Conservation (phyloP, 2,888 invertebrate genomes). For the Papilio gigon region DNA sequence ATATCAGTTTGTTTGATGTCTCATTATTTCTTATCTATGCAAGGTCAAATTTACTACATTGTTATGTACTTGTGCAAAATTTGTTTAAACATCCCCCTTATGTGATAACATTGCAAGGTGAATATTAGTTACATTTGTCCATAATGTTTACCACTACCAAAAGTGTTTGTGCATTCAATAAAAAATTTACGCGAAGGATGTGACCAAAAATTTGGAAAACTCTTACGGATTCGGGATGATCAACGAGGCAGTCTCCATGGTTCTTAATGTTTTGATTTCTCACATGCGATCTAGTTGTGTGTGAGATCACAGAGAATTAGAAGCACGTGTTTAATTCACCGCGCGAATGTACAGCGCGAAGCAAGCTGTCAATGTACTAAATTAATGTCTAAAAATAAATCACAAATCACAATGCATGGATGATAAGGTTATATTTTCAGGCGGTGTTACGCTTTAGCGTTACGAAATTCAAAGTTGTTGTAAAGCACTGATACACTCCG, state of each 20-base stretch:
- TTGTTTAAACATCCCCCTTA: constrained; percentile 26
- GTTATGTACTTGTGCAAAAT: constrained; percentile 32
- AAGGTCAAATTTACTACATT: constrained; percentile 36
- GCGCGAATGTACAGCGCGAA: constrained; percentile 61
- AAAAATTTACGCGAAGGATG: constrained; percentile 53
- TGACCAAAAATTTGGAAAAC: constrained; percentile 52
- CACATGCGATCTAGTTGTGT: constrained; percentile 52
- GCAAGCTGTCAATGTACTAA: constrained; percentile 73
- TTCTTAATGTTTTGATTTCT: constrained; percentile 52
- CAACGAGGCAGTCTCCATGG: constrained; percentile 67
- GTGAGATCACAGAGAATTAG: constrained; percentile 53
- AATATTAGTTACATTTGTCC: background rate
- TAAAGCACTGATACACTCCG: constrained; percentile 60
- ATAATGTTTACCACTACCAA: background rate
- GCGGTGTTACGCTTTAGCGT: constrained; percentile 54
- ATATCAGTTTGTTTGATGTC: background rate
- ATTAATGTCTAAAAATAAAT: constrained; percentile 78
- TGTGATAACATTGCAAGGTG: background rate
- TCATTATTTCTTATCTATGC: constrained; percentile 38
- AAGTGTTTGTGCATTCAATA: constrained; percentile 19
- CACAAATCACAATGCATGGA: constrained; percentile 73
- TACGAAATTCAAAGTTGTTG: constrained; percentile 46
- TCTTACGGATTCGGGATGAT: constrained; percentile 75
- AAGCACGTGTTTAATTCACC: constrained; percentile 69
- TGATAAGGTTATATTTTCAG: constrained; percentile 71